These are phyloP conservation scores for Pollimyrus isidori DNA, from an alignment of 2,113 vertebrate species.

Conservation along the genomic window DNA sequence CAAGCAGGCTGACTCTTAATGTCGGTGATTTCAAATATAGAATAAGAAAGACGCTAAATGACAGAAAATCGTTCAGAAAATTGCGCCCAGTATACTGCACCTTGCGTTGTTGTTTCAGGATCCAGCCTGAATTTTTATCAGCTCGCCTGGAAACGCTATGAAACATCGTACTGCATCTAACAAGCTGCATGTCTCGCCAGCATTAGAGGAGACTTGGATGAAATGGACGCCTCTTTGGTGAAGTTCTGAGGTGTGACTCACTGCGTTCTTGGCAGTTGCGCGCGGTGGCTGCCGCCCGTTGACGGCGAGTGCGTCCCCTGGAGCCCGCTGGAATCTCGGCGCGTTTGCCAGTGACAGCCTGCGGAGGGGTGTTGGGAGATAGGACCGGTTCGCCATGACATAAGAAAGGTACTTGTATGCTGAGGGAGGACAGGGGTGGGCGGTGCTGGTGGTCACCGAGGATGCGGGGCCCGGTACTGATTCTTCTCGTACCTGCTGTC, in stretches of 20 bases:
- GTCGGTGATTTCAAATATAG: not conserved
- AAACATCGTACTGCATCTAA: not conserved
- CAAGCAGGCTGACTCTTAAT: not conserved
- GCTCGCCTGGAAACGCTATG: not conserved
- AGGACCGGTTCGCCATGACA: not conserved
- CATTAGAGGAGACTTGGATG: not conserved
- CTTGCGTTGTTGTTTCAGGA: not conserved
- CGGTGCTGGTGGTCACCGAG: not conserved
- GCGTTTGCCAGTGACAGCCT: slow-evolving; percentile 5
- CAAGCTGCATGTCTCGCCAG: not conserved
- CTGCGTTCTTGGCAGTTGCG: slow-evolving; percentile 9
- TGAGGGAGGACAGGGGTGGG: not conserved
- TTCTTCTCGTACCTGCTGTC: not conserved
- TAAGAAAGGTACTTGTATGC: not conserved
- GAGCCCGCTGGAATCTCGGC: slow-evolving; percentile 16
- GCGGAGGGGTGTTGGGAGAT: not conserved
- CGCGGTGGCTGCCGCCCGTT: not conserved
- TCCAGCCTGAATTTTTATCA: not conserved
- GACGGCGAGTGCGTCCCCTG: slow-evolving; percentile 12
- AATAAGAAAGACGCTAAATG: not conserved
- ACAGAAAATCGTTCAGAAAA: not conserved
- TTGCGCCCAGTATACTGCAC: not conserved
- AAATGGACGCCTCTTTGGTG: slow-evolving; percentile 13
- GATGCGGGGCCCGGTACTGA: not conserved
- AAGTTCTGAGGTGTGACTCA: slow-evolving; percentile 22